Conservation (phyloP, 2,888 invertebrate genomes). For the Endomychus coccineus region DNA sequence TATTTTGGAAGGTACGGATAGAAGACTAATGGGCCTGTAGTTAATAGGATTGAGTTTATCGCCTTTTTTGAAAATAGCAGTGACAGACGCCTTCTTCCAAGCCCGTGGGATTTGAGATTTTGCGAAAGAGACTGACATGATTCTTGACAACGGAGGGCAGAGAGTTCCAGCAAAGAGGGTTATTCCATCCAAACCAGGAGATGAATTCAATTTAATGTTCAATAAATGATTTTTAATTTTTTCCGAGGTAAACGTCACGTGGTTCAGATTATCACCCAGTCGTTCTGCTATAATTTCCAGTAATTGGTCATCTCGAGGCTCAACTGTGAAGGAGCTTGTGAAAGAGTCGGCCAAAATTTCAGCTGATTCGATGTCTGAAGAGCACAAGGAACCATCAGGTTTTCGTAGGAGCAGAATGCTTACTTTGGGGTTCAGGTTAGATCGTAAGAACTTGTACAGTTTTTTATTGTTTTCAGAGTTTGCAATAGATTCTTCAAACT, state of each 20-base stretch:
- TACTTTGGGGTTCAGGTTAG: slow-evolving; percentile 4
- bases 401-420: background rate
- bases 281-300: slow-evolving; percentile 1
- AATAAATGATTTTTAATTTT: slow-evolving; percentile 2
- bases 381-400: background rate
- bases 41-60: no score
- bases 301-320: slow-evolving; percentile 2
- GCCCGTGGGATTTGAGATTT: no score
- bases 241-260: slow-evolving; percentile 6
- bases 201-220: slow-evolving; percentile 2
- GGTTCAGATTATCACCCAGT: slow-evolving; percentile 4
- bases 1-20: no score
- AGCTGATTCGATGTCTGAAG: background rate
- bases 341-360: slow-evolving; percentile 3
- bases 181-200: slow-evolving; percentile 6
- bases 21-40: no score
- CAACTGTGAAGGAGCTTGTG: slow-evolving; percentile 5
- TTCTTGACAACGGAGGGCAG: no score
- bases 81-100: no score
- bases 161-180: no score
- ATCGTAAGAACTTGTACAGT: slow-evolving; percentile 4
- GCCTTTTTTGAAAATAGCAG: no score
- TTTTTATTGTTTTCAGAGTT: slow-evolving; percentile 1
- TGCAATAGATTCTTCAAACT: background rate
- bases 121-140: no score